Conservation (phyloP, 2,797 vertebrate species). For the Ceryle rudis region DNA sequence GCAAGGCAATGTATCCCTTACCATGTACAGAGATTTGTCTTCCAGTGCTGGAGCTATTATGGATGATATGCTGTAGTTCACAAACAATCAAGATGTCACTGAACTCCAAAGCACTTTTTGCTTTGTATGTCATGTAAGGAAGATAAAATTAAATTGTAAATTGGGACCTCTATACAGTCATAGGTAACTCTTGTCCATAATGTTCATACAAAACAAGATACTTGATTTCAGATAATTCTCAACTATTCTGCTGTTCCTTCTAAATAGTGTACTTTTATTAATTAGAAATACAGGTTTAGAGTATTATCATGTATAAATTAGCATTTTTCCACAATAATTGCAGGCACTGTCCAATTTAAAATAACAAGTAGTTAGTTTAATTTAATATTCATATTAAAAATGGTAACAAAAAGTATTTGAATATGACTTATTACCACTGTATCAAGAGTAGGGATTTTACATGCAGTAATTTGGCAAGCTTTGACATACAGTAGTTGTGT, state of each 20-base stretch:
- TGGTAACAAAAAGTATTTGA: neutral
- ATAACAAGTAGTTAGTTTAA: neutral
- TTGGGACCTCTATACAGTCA: neutral
- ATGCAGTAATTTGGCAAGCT: conserved; percentile 45
- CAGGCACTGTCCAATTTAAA: neutral
- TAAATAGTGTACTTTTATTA: neutral
- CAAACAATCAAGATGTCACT: neutral
- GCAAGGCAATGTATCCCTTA: neutral
- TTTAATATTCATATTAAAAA: neutral
- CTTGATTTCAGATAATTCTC: neutral
- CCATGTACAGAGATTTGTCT: neutral
- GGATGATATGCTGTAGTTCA: neutral
- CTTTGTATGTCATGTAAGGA: neutral
- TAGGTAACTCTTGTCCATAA: neutral
- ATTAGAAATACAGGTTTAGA: neutral
- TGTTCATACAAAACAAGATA: neutral
- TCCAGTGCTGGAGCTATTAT: neutral
- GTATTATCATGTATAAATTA: neutral
- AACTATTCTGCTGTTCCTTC: neutral
- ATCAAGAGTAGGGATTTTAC: conserved; percentile 11
- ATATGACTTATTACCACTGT: conserved; percentile 17
- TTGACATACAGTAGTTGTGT: conserved; percentile 56
- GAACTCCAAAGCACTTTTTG: conserved; percentile 1
- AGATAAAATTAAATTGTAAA: neutral
- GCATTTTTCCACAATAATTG: neutral